phyloP scores from a whole-genome alignment of 2,797 vertebrate genomes.

The Acropternis orthonyx region DNA sequence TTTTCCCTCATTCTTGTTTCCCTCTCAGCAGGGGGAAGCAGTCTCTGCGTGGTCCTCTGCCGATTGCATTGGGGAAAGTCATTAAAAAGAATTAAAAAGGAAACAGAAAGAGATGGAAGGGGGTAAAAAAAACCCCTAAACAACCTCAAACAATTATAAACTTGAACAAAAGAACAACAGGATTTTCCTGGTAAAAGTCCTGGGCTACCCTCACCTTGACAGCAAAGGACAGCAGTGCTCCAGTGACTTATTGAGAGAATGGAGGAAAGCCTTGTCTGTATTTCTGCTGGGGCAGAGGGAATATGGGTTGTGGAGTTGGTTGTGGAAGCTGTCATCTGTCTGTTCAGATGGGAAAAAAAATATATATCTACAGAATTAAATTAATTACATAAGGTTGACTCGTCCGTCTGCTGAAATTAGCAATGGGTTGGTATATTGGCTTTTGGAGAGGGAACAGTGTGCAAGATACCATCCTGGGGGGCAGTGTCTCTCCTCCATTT shows the following conservation, averaged over 20 bases:
- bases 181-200: slow-evolving; percentile 17
- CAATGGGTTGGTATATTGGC: background rate
- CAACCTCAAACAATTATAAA: slow-evolving; percentile 42
- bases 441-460: background rate
- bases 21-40: slow-evolving; percentile 70
- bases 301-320: background rate
- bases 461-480: background rate
- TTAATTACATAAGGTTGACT: background rate
- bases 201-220: background rate
- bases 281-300: background rate
- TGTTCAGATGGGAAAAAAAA: background rate
- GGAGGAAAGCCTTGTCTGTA: background rate
- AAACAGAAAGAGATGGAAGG: slow-evolving; percentile 1
- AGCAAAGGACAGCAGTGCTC: background rate
- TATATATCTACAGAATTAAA: background rate
- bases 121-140: background rate
- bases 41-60: slow-evolving; percentile 59
- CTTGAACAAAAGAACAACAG: slow-evolving; percentile 52
- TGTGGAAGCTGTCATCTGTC: background rate
- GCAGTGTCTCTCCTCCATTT: background rate
- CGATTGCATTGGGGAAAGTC: slow-evolving; percentile 56
- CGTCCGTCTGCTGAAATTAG: background rate
- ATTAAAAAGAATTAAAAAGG: slow-evolving; percentile 72
- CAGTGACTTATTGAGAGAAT: background rate
- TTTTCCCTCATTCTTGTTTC: slow-evolving; percentile 74